phyloP scores from a whole-genome alignment of 1,140 invertebrate genomes.

The Rhyacophila brunnea region DNA sequence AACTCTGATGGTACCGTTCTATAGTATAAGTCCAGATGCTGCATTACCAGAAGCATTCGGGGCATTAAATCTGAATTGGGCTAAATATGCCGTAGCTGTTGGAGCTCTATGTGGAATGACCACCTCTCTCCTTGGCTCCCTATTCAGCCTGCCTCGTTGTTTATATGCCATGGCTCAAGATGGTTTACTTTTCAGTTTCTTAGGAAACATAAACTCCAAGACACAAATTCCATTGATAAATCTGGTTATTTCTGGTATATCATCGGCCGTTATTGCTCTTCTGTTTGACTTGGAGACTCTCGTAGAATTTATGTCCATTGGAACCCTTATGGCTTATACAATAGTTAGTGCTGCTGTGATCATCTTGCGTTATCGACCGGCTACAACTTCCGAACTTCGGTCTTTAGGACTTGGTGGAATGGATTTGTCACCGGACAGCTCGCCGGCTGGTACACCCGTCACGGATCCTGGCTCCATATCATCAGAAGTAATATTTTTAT shows the following conservation, averaged over 20 bases:
- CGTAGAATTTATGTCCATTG: conserved; percentile 94
- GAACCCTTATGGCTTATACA: conserved; percentile 86
- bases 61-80: conserved; percentile 72
- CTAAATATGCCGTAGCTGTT: conserved; percentile 82
- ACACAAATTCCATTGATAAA: conserved; percentile 83
- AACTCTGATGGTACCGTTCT: conserved; percentile 82
- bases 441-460: conserved; percentile 49
- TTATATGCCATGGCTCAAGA: conserved; percentile 89
- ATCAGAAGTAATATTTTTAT: conserved; percentile 51
- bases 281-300: conserved; percentile 87
- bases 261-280: conserved; percentile 77
- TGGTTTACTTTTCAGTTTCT: conserved; percentile 78
- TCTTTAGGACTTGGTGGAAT: conserved; percentile 45
- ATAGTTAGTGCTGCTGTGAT: conserved; percentile 88
- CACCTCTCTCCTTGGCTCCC: conserved; percentile 78
- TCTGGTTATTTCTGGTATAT: conserved; percentile 73
- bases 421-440: conserved; percentile 53
- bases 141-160: conserved; percentile 81
- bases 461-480: conserved; percentile 51
- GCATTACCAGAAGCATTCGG: conserved; percentile 84
- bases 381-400: conserved; percentile 48
- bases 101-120: conserved; percentile 90
- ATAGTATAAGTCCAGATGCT: conserved; percentile 70
- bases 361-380: conserved; percentile 75
- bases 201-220: conserved; percentile 71